Percentiles rank a stretch among this genome's conserved stretches.
Conservation (phyloP, 1,140 invertebrate genomes). For the Brachionus sp. region DNA sequence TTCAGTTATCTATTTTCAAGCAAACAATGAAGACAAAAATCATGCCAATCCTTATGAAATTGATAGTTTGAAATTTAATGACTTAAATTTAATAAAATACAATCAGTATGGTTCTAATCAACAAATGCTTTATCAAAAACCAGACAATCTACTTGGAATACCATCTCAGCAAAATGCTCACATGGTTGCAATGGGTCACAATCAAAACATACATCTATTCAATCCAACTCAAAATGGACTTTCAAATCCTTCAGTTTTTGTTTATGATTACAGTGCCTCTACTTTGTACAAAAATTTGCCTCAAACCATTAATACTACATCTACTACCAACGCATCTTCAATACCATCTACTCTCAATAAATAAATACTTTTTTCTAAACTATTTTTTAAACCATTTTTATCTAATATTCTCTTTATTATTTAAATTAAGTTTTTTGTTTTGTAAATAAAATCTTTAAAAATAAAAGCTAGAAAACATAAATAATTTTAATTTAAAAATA, state of each 20-base stretch:
- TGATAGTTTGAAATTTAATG: not conserved
- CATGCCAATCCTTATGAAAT: not conserved
- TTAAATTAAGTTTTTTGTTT: not conserved
- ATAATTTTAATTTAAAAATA: too few species aligned
- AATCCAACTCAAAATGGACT: not conserved
- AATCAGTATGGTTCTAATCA: not conserved
- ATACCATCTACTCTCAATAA: not conserved
- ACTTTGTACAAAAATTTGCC: slow-evolving; percentile 12
- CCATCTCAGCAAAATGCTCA: not conserved
- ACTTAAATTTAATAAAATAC: not conserved
- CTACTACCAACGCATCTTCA: not conserved
- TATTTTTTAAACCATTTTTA: slow-evolving; percentile 2
- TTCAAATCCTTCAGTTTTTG: not conserved
- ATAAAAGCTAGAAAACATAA: not conserved
- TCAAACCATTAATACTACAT: not conserved
- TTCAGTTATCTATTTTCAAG: slow-evolving; percentile 31
- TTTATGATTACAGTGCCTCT: slow-evolving; percentile 15
- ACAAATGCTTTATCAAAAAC: not conserved
- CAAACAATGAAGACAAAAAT: slow-evolving; percentile 1
- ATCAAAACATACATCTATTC: not conserved
- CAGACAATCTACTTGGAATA: not conserved
- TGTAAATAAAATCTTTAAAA: not conserved
- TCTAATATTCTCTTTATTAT: not conserved
- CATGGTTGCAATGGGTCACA: not conserved
- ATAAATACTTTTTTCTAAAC: not conserved